Conservation (phyloP, 2,113 vertebrate genomes). For the Vimba vimba region DNA sequence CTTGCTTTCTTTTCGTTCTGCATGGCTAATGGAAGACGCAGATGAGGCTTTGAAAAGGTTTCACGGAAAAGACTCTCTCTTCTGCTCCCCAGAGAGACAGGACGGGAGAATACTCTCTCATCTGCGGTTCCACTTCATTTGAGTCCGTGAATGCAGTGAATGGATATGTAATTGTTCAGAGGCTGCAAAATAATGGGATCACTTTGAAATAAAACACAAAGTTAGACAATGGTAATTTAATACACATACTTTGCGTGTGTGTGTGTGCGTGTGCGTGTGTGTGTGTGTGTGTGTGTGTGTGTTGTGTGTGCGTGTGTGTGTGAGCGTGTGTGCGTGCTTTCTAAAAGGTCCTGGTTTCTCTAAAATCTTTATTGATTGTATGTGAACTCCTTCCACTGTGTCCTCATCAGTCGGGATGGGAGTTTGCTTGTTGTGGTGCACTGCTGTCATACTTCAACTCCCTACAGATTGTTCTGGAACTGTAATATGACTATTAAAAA, state of each 20-base stretch:
- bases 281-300: slow-evolving; percentile 14
- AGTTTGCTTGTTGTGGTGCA: slow-evolving; percentile 54
- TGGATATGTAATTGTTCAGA: slow-evolving; percentile 74
- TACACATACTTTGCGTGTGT: slow-evolving; percentile 57
- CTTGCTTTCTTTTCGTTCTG: slow-evolving; percentile 43
- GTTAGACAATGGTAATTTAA: slow-evolving; percentile 72
- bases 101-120: slow-evolving; percentile 63
- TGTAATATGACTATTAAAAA: not conserved
- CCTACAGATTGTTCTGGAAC: not conserved
- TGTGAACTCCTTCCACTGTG: slow-evolving; percentile 33
- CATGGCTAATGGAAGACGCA: slow-evolving; percentile 48
- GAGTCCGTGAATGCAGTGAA: slow-evolving; percentile 66
- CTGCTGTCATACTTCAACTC: not conserved
- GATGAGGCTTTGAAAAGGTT: slow-evolving; percentile 61
- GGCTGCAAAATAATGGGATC: slow-evolving; percentile 71
- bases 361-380: slow-evolving; percentile 62
- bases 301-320: slow-evolving; percentile 5
- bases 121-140: slow-evolving; percentile 75
- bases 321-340: slow-evolving; percentile 28
- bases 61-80: slow-evolving; percentile 46
- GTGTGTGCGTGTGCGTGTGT: not conserved
- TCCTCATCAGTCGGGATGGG: slow-evolving; percentile 47
- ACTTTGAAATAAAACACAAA: slow-evolving; percentile 71
- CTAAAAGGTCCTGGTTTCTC: slow-evolving; percentile 57
- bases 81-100: slow-evolving; percentile 58